Conservation (phyloP, 2,888 invertebrate genomes). For the Diachrysia chrysitis region DNA sequence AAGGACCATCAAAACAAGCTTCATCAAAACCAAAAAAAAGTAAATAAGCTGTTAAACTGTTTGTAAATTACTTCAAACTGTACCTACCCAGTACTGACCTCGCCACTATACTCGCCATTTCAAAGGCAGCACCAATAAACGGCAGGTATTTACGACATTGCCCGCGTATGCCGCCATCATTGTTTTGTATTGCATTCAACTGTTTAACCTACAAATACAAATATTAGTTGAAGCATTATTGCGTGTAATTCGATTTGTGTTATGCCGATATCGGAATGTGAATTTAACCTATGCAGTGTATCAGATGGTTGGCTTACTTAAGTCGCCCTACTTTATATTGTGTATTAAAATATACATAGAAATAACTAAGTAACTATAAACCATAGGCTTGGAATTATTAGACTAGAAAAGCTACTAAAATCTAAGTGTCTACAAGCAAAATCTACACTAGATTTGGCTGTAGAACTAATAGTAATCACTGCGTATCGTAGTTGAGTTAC, state of each 20-base stretch:
- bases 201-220: constrained; percentile 64
- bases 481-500: no score
- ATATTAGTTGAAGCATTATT: constrained; percentile 55
- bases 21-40: no score
- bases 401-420: not conserved
- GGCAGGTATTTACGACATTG: constrained; percentile 75
- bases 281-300: constrained; percentile 16
- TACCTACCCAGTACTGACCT: no score
- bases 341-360: not conserved
- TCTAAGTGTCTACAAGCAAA: not conserved
- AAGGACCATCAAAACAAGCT: no score
- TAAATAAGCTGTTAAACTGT: no score
- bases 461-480: no score
- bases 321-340: not conserved
- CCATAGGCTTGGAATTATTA: not conserved
- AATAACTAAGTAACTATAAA: not conserved
- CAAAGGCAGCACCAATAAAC: constrained; percentile 66
- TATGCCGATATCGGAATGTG: constrained; percentile 38
- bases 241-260: constrained; percentile 49
- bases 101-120: constrained; percentile 42
- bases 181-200: constrained; percentile 68
- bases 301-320: constrained; percentile 17
- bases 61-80: no score
- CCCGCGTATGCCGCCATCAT: constrained; percentile 66
- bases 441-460: not conserved